phyloP scores from a whole-genome alignment of 2,113 vertebrate genomes.

The Rhineura floridana region DNA sequence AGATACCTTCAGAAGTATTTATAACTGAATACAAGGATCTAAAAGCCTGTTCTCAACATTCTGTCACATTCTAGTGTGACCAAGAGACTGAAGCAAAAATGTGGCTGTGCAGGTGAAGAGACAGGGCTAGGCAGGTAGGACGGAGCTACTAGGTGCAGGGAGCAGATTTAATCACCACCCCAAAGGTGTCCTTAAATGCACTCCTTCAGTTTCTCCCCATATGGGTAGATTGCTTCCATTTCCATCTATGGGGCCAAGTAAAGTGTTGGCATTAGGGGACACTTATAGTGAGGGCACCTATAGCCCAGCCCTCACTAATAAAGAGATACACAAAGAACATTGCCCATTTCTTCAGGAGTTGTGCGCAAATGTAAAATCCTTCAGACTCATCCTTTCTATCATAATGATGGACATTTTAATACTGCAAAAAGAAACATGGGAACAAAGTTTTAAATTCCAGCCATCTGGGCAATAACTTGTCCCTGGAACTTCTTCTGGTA shows the following conservation, averaged over 20 bases:
- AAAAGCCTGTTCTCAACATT: neutral
- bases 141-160: neutral
- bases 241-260: neutral
- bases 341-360: neutral
- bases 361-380: no score
- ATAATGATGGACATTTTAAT: neutral
- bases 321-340: neutral
- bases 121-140: neutral
- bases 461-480: neutral
- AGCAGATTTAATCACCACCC: neutral
- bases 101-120: neutral
- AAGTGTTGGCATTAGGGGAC: neutral
- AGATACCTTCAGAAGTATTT: no score
- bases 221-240: neutral
- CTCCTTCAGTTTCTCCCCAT: neutral
- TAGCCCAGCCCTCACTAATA: neutral
- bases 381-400: neutral
- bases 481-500: neutral
- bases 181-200: neutral
- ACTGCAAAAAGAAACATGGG: neutral
- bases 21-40: neutral
- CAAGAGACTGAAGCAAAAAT: neutral
- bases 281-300: neutral
- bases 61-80: neutral
- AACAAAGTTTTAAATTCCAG: neutral